Evolutionary conservation across 1,140 invertebrate genomes (phyloP).

Genomic region (Pachyrhynchus sulphureomaculatus): DNA sequence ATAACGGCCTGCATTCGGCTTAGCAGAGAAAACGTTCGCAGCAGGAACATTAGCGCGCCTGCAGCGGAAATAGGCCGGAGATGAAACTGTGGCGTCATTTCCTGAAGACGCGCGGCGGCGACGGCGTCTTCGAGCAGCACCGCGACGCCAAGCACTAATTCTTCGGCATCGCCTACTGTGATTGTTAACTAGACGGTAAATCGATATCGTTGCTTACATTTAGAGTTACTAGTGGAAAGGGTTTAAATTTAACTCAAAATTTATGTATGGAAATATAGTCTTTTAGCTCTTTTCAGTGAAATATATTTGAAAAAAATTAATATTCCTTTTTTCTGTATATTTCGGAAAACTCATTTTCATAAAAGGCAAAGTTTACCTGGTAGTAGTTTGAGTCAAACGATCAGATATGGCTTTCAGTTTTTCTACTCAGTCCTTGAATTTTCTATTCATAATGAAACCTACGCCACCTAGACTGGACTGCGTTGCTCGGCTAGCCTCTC

Average conservation of each 20-base stretch:
- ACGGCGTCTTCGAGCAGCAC: conserved; percentile 38
- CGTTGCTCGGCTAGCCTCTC: too few relatives aligned
- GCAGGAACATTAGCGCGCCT: conserved; percentile 46
- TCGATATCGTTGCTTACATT: conserved; percentile 19
- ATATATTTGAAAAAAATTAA: too few relatives aligned
- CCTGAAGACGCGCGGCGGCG: conserved; percentile 47
- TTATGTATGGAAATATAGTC: neutral
- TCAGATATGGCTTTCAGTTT: too few relatives aligned
- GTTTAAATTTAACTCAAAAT: neutral
- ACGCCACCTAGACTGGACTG: too few relatives aligned
- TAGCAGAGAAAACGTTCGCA: conserved; percentile 22
- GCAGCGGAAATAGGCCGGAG: conserved; percentile 53
- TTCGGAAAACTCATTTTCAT: too few relatives aligned
- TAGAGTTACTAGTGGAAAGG: neutral
- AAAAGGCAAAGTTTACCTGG: too few relatives aligned
- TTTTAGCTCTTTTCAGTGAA: too few relatives aligned
- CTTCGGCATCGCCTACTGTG: conserved; percentile 18
- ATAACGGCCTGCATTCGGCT: conserved; percentile 15
- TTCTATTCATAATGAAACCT: too few relatives aligned
- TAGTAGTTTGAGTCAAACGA: too few relatives aligned
- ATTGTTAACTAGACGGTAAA: conserved; percentile 33
- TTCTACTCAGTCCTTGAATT: too few relatives aligned
- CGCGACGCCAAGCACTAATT: conserved; percentile 26
- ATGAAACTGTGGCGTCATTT: conserved; percentile 55
- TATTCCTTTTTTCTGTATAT: too few relatives aligned